Evolutionary conservation across 2,888 invertebrate genomes (phyloP).

Genomic region (Trileptium ribeirensis): DNA sequence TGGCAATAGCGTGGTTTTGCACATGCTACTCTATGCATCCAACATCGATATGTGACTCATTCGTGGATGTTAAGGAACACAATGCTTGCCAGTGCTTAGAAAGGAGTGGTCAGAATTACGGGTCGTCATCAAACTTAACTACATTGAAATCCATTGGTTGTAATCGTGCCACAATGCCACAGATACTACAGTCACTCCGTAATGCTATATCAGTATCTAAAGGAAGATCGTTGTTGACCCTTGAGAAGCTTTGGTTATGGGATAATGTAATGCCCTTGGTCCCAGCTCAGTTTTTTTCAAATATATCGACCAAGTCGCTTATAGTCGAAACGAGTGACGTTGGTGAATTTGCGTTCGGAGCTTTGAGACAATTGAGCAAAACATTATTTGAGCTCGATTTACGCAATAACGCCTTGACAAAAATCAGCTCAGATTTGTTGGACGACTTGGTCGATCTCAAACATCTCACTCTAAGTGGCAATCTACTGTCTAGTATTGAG

Average conservation of each 20-base stretch:
- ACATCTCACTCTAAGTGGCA: neutral
- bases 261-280: neutral
- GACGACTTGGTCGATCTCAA: neutral
- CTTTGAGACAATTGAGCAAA: neutral
- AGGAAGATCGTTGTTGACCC: neutral
- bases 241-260: constrained; percentile 1
- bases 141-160: neutral
- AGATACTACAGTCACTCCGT: neutral
- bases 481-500: neutral
- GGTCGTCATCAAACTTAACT: no score
- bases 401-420: neutral
- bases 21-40: no score
- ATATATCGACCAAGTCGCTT: neutral
- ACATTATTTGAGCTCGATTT: neutral
- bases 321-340: neutral
- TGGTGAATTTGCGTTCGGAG: neutral
- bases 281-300: neutral
- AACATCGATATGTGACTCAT: no score
- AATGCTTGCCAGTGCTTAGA: no score
- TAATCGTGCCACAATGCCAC: constrained; percentile 2
- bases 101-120: no score
- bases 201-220: neutral
- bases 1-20: no score
- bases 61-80: no score
- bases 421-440: neutral